Evolutionary conservation across 2,888 invertebrate genomes (phyloP).

Genomic region (Syrista parreyssii): DNA sequence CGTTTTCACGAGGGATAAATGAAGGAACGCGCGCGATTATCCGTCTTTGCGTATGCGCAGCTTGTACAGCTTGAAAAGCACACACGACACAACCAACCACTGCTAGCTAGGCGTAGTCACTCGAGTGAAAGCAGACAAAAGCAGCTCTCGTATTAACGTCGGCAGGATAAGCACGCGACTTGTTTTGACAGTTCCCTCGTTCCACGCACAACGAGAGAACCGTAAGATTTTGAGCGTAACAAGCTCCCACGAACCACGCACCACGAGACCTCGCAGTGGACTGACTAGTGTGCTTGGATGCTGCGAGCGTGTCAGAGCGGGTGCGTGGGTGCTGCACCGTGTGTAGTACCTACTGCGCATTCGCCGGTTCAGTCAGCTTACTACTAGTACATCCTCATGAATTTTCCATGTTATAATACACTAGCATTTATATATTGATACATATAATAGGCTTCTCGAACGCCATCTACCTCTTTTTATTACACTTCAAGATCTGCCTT

Average conservation of each 20-base stretch:
- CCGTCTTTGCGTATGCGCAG: neutral
- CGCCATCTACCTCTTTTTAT: neutral
- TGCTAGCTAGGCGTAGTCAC: neutral
- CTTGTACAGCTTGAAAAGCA: neutral
- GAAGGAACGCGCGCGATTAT: neutral
- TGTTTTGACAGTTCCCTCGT: slow-evolving; percentile 4
- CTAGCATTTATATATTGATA: neutral
- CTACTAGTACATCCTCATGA: neutral
- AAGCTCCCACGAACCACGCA: slow-evolving; percentile 9
- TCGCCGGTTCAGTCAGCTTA: neutral
- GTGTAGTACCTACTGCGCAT: neutral
- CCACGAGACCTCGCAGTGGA: slow-evolving; percentile 37
- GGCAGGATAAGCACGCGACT: neutral
- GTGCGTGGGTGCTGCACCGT: slow-evolving; percentile 2
- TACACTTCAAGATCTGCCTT: neutral
- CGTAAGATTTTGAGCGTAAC: neutral
- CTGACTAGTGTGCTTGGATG: slow-evolving; percentile 37
- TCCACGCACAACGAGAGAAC: neutral
- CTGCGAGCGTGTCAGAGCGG: slow-evolving; percentile 27
- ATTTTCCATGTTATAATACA: neutral
- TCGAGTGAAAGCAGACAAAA: neutral
- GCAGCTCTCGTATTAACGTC: neutral
- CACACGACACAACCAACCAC: neutral
- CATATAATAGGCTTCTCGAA: neutral
- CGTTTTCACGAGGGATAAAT: neutral